These are phyloP conservation scores for Hylia prasina DNA, from an alignment of 2,113 vertebrate species.

Conservation along the genomic window DNA sequence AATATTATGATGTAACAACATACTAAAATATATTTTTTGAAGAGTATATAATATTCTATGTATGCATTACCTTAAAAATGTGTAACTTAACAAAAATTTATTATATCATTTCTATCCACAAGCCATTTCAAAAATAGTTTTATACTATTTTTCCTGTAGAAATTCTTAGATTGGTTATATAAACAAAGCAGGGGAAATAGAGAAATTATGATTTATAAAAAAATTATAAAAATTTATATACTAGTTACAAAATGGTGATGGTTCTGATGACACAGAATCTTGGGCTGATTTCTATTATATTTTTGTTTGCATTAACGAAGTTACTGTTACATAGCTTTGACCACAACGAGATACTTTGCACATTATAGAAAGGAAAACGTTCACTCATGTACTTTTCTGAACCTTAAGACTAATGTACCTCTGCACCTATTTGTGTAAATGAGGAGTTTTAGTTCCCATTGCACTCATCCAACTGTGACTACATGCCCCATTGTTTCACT, in stretches of 20 bases:
- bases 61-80: background rate
- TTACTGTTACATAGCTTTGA: background rate
- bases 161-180: background rate
- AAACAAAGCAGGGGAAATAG: background rate
- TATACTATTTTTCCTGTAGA: background rate
- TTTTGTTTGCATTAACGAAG: conserved; percentile 13
- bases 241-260: background rate
- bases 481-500: background rate
- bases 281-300: background rate
- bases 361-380: background rate
- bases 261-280: background rate
- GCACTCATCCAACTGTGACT: background rate
- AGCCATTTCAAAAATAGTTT: background rate
- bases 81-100: background rate
- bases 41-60: background rate
- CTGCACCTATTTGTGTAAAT: background rate
- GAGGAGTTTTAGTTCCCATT: background rate
- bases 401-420: background rate
- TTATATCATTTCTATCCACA: background rate
- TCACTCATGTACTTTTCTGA: background rate
- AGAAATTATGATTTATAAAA: background rate
- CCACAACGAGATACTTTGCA: background rate
- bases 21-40: background rate
- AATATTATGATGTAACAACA: background rate
- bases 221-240: background rate